Conservation (phyloP, 2,888 invertebrate species). For the Odontocolon sp. region DNA sequence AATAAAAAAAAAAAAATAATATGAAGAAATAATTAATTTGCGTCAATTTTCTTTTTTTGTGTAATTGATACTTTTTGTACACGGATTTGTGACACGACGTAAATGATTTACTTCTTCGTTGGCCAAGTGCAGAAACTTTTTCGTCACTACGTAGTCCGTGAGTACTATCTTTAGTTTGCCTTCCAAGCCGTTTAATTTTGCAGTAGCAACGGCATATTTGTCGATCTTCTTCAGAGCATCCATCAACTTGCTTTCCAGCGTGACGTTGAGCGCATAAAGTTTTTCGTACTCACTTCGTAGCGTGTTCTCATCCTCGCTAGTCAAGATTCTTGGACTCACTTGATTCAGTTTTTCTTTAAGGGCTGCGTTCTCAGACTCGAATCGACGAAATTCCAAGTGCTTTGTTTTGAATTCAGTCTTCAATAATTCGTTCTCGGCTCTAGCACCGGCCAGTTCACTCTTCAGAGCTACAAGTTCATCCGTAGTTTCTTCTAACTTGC, state of each 20-base stretch:
- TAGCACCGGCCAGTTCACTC: conserved; percentile 62
- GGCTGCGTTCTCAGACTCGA: conserved; percentile 64
- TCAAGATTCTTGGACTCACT: conserved; percentile 60
- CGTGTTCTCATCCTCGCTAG: conserved; percentile 47
- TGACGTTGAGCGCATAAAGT: conserved; percentile 46
- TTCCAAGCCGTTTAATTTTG: conserved; percentile 29
- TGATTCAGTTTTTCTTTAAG: conserved; percentile 66
- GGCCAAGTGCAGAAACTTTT: conserved; percentile 37
- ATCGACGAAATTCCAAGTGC: conserved; percentile 49
- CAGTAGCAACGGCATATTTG: conserved; percentile 47
- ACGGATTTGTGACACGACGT: conserved; percentile 5
- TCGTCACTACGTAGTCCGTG: conserved; percentile 33
- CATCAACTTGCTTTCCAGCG: conserved; percentile 51
- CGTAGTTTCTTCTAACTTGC: conserved; percentile 39
- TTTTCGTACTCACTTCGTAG: conserved; percentile 59
- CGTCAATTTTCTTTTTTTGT: conserved; percentile 22
- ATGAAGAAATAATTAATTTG: conserved; percentile 8
- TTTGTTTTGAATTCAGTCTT: conserved; percentile 56
- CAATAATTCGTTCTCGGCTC: conserved; percentile 60
- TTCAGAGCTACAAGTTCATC: conserved; percentile 66
- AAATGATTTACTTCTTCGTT: conserved; percentile 49
- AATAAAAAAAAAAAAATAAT: background rate
- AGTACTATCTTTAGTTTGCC: conserved; percentile 36
- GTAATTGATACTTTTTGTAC: background rate
- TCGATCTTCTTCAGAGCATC: conserved; percentile 53